phyloP scores from a whole-genome alignment of 2,888 invertebrate genomes.

The Acleris cristana region DNA sequence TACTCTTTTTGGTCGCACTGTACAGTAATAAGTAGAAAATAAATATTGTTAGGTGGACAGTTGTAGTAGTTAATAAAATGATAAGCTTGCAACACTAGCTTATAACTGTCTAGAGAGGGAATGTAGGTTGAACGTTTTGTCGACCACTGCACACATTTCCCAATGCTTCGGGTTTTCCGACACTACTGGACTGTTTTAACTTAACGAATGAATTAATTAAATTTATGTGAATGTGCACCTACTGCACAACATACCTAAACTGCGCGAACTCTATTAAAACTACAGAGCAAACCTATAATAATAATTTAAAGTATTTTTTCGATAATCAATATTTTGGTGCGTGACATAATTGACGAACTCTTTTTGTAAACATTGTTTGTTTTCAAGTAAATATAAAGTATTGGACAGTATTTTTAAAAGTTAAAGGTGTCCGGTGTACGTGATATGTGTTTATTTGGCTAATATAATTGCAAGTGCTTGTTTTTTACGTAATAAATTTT shows the following conservation, averaged over 20 bases:
- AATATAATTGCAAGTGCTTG: constrained; percentile 5
- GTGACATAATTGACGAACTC: constrained; percentile 13
- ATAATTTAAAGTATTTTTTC: constrained; percentile 20
- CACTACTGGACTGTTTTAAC: constrained; percentile 12
- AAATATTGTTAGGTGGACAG: no score
- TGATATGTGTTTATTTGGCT: constrained; percentile 11
- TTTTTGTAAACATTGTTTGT: constrained; percentile 6
- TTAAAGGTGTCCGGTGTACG: neutral
- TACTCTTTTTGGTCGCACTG: no score
- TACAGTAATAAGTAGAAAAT: no score
- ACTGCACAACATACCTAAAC: constrained; percentile 11
- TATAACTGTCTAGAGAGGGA: constrained; percentile 30
- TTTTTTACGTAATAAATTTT: constrained; percentile 32
- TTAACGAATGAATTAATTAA: constrained; percentile 15
- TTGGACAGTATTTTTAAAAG: neutral
- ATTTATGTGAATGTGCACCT: constrained; percentile 23
- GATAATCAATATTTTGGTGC: constrained; percentile 36
- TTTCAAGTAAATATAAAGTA: constrained; percentile 3
- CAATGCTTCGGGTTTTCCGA: constrained; percentile 23
- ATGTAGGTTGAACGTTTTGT: constrained; percentile 30
- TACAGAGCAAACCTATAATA: constrained; percentile 5
- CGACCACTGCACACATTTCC: constrained; percentile 25
- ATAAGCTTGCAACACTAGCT: constrained; percentile 16
- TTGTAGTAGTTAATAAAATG: neutral
- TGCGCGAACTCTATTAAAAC: constrained; percentile 4